Base-by-base conservation (phyloP, 2,113 vertebrate species). In the Blennius ocellaris region DNA sequence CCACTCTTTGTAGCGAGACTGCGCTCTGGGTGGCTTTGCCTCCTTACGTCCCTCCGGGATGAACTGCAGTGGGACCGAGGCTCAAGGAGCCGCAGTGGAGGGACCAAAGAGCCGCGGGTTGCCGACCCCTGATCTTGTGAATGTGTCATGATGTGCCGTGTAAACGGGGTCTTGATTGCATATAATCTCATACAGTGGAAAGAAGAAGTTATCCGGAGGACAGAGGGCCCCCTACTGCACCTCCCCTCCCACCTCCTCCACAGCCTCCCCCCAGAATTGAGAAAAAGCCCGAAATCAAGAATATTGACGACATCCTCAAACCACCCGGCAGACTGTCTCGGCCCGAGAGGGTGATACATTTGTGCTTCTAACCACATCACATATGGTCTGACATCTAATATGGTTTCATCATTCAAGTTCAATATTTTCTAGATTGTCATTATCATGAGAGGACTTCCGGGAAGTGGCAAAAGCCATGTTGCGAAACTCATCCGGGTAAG, bases 381-480 rank as follows among this genome's bases (percentile, higher is more conserved):
- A 11, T 14, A 59, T 30, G 4, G 49, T 36, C n/a, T n/a, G n/a
- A n/a, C n/a, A 17, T 57, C 10, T 68, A 2, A 49, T 43, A 21
- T 12, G n/a, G 21, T 30, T 30, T 30, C 21, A 30, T 30, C n/a
- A n/a, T n/a, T n/a, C n/a, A n/a, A n/a, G n/a, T n/a, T 30, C 4
- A 30, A 30, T 30, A 30, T 30, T 30, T 30, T 90, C 92, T 92
- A 99, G 98, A 99, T 99, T 89, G 98, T 99, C 61, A 95, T 99
- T 73, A 98, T 99, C 69, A 99, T 99, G 98, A 95, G 98, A 92
- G 98, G 98, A 5, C 92, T 99, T 70, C 97, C 98, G 61, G 98
- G 98, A 90, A 99, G 97, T 59, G 98, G 97, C 59, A 99, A 99
- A 90, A 98, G 97, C 30, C 98, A 99, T n/a, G 97, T 99, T 55